Evolutionary conservation across 2,113 vertebrate genomes (phyloP).

Genomic region (Peromyscus californicus): DNA sequence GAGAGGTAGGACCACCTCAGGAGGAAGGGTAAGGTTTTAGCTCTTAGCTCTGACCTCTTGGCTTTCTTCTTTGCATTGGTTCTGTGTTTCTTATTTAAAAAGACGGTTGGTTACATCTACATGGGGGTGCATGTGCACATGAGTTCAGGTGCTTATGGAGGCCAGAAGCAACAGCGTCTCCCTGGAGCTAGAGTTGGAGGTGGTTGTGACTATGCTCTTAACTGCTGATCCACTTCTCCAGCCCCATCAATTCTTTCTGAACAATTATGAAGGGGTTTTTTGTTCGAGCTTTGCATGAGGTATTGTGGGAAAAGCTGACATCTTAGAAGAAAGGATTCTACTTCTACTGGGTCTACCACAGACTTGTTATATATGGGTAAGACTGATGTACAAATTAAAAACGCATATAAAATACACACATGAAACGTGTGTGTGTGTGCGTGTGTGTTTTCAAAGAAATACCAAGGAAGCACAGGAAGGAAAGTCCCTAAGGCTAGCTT

Average conservation of each 20-base stretch:
- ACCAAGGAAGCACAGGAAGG: not conserved
- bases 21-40: no score
- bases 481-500: not conserved
- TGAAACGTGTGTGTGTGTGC: not conserved
- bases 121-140: not conserved
- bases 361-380: not conserved
- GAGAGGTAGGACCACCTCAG: no score
- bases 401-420: not conserved
- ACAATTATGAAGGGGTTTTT: not conserved
- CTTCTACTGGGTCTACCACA: not conserved
- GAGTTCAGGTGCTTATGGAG: not conserved
- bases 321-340: slow-evolving; percentile 28
- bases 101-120: no score
- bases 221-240: not conserved
- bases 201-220: not conserved
- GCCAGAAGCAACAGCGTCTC: not conserved
- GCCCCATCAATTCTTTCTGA: not conserved
- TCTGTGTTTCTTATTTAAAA: no score
- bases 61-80: no score
- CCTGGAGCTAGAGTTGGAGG: not conserved
- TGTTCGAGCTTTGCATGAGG: not conserved
- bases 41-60: no score
- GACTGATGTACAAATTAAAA: not conserved
- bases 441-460: not conserved
- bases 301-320: not conserved